Conservation (phyloP, 2,113 vertebrate species). For the Oryzias melastigma region DNA sequence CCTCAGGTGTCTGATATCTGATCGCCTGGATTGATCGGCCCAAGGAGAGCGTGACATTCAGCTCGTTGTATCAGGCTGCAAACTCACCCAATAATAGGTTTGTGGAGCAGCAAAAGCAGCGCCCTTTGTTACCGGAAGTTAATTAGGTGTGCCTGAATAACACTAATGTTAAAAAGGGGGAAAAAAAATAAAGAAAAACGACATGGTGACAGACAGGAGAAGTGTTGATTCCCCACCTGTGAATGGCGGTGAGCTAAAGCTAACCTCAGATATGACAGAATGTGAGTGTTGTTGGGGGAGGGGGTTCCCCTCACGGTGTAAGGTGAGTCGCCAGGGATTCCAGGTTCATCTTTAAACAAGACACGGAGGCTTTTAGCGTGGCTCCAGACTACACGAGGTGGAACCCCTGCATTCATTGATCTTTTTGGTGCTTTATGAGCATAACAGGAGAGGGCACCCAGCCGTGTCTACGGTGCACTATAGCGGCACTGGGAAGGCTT, state of each 20-base stretch:
- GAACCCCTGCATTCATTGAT: slow-evolving; percentile 60
- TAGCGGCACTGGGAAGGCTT: slow-evolving; percentile 4
- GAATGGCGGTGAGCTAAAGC: slow-evolving; percentile 10
- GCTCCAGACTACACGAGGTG: slow-evolving; percentile 59
- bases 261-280: slow-evolving; percentile 13
- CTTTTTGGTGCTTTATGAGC: slow-evolving; percentile 35
- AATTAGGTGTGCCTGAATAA: slow-evolving; percentile 47
- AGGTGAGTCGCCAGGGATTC: slow-evolving; percentile 44
- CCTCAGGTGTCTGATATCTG: slow-evolving; percentile 75
- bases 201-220: slow-evolving; percentile 8
- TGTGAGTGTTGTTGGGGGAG: not conserved
- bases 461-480: slow-evolving; percentile 20
- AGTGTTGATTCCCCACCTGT: slow-evolving; percentile 39
- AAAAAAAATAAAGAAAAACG: too few species aligned
- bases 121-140: slow-evolving; percentile 49
- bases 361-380: slow-evolving; percentile 58
- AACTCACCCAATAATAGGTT: slow-evolving; percentile 44
- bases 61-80: slow-evolving; percentile 37
- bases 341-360: slow-evolving; percentile 43
- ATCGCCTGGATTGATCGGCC: slow-evolving; percentile 72
- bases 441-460: slow-evolving; percentile 38
- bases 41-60: slow-evolving; percentile 79
- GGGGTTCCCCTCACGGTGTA: slow-evolving; percentile 32
- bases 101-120: slow-evolving; percentile 2
- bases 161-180: slow-evolving; percentile 1